Percentiles rank a stretch among this genome's conserved stretches.
Evolutionary conservation across 1,140 invertebrate genomes (phyloP).

Genomic region (Penaeus japonicus): DNA sequence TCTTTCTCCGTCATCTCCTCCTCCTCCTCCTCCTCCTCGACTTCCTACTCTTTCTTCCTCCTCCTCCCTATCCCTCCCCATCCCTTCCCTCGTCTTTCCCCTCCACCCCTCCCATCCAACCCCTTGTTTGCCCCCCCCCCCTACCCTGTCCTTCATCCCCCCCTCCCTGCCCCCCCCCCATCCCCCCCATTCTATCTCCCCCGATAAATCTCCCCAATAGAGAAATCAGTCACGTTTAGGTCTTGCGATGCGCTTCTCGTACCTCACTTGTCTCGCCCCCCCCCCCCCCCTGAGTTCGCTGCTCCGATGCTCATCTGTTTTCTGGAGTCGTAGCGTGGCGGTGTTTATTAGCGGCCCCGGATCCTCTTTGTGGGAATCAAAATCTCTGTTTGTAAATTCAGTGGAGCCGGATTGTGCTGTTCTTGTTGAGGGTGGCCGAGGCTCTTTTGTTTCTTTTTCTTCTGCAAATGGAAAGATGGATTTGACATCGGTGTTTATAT

Average conservation of each 20-base stretch:
- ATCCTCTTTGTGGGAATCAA: not conserved
- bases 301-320: conserved; percentile 26
- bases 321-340: not conserved
- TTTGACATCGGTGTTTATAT: not conserved
- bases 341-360: conserved; percentile 18
- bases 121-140: not conserved
- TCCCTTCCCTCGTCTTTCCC: not conserved
- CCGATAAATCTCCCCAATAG: conserved; percentile 26
- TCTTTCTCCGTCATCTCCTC: too few species aligned
- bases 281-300: not conserved
- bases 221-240: conserved; percentile 29
- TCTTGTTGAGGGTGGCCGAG: not conserved
- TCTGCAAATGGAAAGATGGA: not conserved
- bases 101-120: not conserved
- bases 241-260: conserved; percentile 14
- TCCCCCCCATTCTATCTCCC: not conserved
- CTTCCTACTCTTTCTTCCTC: too few species aligned
- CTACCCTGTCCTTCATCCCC: not conserved
- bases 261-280: conserved; percentile 10
- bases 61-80: too few species aligned
- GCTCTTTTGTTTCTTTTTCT: not conserved
- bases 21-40: too few species aligned
- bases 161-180: not conserved
- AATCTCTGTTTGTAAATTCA: conserved; percentile 19
- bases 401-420: not conserved